Evolutionary conservation across 2,113 vertebrate genomes (phyloP).

Genomic region (Xenus cinereus): DNA sequence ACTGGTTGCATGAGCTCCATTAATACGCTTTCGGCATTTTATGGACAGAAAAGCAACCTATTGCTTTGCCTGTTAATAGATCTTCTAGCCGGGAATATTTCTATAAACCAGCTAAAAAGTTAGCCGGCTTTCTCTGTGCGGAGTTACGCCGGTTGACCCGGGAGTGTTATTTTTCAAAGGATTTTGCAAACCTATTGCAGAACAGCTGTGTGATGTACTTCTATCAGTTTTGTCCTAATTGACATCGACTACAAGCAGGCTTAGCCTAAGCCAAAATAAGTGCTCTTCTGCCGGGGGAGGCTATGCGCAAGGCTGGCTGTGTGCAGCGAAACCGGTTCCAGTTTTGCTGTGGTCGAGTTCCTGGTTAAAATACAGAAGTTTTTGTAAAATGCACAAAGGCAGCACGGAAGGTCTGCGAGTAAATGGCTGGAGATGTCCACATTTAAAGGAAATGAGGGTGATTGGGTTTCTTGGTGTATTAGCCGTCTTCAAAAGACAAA

Average conservation of each 20-base stretch:
- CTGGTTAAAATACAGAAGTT: neutral
- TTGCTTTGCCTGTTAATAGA: neutral
- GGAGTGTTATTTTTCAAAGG: neutral
- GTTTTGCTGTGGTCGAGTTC: neutral
- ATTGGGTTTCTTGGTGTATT: neutral
- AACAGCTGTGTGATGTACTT: neutral
- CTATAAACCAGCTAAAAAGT: neutral
- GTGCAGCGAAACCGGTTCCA: neutral
- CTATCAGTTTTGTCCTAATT: neutral
- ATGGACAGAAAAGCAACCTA: neutral
- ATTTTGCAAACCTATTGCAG: neutral
- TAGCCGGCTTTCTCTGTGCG: neutral
- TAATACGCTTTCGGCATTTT: neutral
- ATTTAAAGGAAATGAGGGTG: neutral
- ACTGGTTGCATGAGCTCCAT: neutral
- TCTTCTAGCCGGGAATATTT: neutral
- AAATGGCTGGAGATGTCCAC: fast-evolving
- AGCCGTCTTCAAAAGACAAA: neutral
- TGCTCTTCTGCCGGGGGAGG: neutral
- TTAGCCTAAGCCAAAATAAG: neutral
- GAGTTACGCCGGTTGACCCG: neutral
- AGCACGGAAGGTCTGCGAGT: fast-evolving
- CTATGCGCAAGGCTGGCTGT: neutral
- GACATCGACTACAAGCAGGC: neutral
- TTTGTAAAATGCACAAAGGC: neutral